A percentile compares a stretch with the other conserved stretches of the same genome.
Conservation (phyloP, 30 jellyfish, hydroid and myxozoan genomes). For the Turritopsis rubra region DNA sequence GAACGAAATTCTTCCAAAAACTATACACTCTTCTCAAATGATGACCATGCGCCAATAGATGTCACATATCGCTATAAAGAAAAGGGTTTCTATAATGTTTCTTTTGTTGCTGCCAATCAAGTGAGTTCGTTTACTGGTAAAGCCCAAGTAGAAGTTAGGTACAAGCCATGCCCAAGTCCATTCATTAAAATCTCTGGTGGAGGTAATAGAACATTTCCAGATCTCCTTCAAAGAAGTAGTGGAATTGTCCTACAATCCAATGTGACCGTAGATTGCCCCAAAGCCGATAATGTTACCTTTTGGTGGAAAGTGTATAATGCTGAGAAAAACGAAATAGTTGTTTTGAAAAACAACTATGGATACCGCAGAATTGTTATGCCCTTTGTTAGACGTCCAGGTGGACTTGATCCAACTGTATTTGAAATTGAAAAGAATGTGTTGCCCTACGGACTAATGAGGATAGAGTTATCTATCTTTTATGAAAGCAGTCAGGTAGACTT, state of each 20-base stretch:
- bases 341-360: not conserved
- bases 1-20: not conserved
- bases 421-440: slow-evolving; percentile 44
- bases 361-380: slow-evolving; percentile 53
- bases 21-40: not conserved
- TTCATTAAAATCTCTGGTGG: slow-evolving; percentile 33
- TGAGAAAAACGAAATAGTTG: not conserved
- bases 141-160: slow-evolving; percentile 33
- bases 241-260: slow-evolving; percentile 56
- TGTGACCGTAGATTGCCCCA: slow-evolving; percentile 53
- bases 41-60: not conserved
- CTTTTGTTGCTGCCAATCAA: slow-evolving; percentile 38
- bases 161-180: slow-evolving; percentile 79
- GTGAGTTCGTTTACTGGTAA: slow-evolving; percentile 40
- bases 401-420: slow-evolving; percentile 48
- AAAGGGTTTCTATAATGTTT: slow-evolving; percentile 45
- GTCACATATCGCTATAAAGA: not conserved
- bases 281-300: slow-evolving; percentile 56
- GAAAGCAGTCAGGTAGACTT: slow-evolving; percentile 55
- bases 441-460: slow-evolving; percentile 52
- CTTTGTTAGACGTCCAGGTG: slow-evolving; percentile 33
- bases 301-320: slow-evolving; percentile 47
- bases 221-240: slow-evolving; percentile 27
- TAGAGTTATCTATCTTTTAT: slow-evolving; percentile 42
- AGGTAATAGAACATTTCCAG: slow-evolving; percentile 30